Base-by-base conservation (phyloP, 2,797 vertebrate genomes). In the Eupleurogrammus muticus region DNA sequence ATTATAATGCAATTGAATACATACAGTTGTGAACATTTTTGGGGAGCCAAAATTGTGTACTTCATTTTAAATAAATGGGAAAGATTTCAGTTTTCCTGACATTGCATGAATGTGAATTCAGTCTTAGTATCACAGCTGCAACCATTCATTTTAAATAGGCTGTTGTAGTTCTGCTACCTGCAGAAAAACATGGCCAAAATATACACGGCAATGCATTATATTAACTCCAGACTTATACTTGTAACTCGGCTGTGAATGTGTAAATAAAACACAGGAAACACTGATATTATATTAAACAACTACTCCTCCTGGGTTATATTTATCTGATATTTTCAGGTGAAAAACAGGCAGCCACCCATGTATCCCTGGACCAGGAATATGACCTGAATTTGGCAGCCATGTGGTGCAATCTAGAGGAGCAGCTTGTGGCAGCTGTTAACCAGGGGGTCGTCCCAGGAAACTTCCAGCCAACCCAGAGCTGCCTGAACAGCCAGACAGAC, bases 291-390 rank as follows among this genome's bases (percentile, higher is more conserved):
- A 44, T 42, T 49, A 3, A 65, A 34, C n/a, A 42, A 36, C 8
- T 54, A 16, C 49, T 34, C 2, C 9, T 32, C 9, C 44, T n/a
- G 42, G 1, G 44, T 38, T 36, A 0, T 56, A 1, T 14, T 21
- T 17, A 11, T 46, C 13, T 54, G 49, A 17, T 48, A 21, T 63
- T 32, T 58, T 4, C 75, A 99, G 98, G 98, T 51, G 97, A 98
- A 85, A 99, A 99, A 81, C 97, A 99, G 85, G 98, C 97, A n/a
- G 97, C 97, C 53, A 99, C 97, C 0, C 96, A 99, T 0, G 84
- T 99, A 17, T 97, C 97, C 54, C 92, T 99, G 78, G 98, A 99
- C 87, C 98, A 99, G 87, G 97, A 99, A 73, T 98, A 96, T 80
- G 97, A 98, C 78, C 93, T 87, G 0, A 96, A 97, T 9, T 93